A percentile compares a stretch with the other conserved stretches of the same genome.
These are phyloP conservation scores for Leptodactylus fuscus DNA, from an alignment of 2,113 vertebrate genomes.

Conservation along the genomic window DNA sequence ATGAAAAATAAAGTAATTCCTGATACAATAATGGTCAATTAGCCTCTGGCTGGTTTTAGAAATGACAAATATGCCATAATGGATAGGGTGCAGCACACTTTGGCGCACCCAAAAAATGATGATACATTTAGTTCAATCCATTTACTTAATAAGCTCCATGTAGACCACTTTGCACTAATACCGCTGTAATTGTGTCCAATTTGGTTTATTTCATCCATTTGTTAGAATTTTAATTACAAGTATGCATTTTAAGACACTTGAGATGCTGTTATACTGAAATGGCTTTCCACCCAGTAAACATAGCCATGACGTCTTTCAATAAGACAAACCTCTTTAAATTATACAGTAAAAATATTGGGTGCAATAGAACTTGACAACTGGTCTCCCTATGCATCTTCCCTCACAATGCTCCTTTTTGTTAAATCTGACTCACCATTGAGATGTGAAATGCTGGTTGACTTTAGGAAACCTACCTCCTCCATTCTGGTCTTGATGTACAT, in stretches of 20 bases:
- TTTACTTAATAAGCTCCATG: background rate
- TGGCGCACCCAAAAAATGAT: background rate
- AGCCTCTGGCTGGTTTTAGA: background rate
- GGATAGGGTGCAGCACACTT: background rate
- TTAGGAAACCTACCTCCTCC: no score
- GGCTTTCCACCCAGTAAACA: background rate
- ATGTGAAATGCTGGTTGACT: no score
- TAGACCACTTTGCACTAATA: background rate
- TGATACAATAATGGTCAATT: slow-evolving; percentile 13
- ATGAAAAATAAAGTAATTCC: background rate
- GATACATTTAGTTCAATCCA: slow-evolving; percentile 4
- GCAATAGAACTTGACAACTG: background rate
- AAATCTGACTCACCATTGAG: background rate
- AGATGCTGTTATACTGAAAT: background rate
- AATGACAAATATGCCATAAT: background rate
- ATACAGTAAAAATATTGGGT: background rate
- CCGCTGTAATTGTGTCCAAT: background rate
- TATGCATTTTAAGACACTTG: background rate
- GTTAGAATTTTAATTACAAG: background rate
- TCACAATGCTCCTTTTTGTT: background rate
- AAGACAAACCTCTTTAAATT: background rate
- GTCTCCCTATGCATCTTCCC: background rate
- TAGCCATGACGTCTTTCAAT: no score
- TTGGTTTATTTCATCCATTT: background rate
- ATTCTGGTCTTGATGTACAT: no score